Evolutionary conservation across 2,888 invertebrate genomes (phyloP), one percentile per base, ranked within the genome.

Genomic region (Himalopsyche anomala): DNA sequence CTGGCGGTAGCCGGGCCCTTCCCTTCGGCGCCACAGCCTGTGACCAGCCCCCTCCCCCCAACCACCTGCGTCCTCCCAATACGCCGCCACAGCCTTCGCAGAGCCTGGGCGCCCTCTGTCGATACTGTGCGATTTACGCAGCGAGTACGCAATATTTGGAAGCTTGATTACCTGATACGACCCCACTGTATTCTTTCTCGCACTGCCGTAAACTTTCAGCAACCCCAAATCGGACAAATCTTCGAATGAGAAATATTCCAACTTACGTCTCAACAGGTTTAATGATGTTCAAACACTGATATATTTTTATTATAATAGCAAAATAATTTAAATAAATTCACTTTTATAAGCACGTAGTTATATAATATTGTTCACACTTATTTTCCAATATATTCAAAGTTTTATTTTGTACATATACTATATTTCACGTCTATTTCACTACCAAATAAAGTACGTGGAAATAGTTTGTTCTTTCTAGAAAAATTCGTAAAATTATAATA

Each of bases 1-100:
- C 93, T 92, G 93, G 89, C 93, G 93, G 90, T 91, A 91, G 84
- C 88, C 87, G 85, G 69, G 56, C 80, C 86, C 86, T 54, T 87
- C 87, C 54, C 84, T 87, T 51, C 87, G 83, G 56, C 84, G 86
- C 88, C 87, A 88, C 86, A 87, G 87, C 82, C 40, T 86, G 82
- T 85, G 80, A 42, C 84, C 69, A 69, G 82, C 40, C 55, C 84
- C 81, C 56, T 81, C 79, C 36, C 86, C 84, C 86, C 87, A 86
- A 81, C 28, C 74, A 5, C 74, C 74, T 74, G 36, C 74, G 74
- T 74, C 74, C 82, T 85, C 87, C 87, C 87, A 86, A 82, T 80
- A 42, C 19, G 45, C 80, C 11, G 51, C 28, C 51, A 80, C 80
- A 80, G 80, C 86, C 84, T 86, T 82, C 54, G 45, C 84, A 83